Evolutionary conservation across 2,888 invertebrate genomes (phyloP).

Genomic region (Eristalinus aeneus): DNA sequence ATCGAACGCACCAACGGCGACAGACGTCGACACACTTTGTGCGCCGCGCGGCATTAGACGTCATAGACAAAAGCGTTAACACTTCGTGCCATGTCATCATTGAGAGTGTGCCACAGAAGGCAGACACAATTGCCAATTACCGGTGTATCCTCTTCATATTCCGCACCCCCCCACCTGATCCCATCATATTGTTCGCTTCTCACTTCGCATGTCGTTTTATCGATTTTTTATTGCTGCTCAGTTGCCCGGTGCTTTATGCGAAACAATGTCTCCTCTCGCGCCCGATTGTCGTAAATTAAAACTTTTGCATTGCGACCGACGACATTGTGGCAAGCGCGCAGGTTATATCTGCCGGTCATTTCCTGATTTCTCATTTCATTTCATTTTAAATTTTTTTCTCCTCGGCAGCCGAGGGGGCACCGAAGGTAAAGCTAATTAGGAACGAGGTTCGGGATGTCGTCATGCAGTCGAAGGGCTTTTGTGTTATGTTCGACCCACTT

Average conservation of each 20-base stretch:
- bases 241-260: conserved; percentile 35
- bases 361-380: not conserved
- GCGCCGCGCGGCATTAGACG: conserved; percentile 23
- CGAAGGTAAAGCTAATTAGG: not conserved
- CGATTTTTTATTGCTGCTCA: conserved; percentile 57
- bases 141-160: not conserved
- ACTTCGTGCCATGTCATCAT: conserved; percentile 36
- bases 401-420: not conserved
- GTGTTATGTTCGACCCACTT: not conserved
- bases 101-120: conserved; percentile 20
- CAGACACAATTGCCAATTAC: conserved; percentile 56
- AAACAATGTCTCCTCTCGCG: conserved; percentile 17
- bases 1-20: conserved; percentile 25
- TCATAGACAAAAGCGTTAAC: conserved; percentile 38
- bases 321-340: not conserved
- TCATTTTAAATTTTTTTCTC: not conserved
- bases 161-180: not conserved
- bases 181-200: not conserved
- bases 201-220: conserved; percentile 24
- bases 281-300: conserved; percentile 34
- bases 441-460: not conserved
- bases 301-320: not conserved
- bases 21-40: conserved; percentile 18
- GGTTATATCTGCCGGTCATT: not conserved
- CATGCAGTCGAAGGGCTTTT: not conserved